Evolutionary conservation across 2,797 vertebrate genomes (phyloP), one percentile per base, ranked within the genome.

Genomic region (Sebastolobus altivelis): DNA sequence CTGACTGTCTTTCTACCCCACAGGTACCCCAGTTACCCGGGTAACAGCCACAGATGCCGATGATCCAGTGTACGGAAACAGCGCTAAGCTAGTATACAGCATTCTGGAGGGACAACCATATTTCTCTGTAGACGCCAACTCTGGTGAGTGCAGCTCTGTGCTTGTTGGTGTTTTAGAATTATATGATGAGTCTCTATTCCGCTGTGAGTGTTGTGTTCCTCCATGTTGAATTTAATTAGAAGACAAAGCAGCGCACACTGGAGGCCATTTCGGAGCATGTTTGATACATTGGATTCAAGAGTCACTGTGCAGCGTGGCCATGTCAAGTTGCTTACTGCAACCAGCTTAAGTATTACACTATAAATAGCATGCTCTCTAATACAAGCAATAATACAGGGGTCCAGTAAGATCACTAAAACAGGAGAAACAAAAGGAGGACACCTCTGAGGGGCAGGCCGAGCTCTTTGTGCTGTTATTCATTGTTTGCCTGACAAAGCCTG

Each of bases 71-170:
- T 99, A 99, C 8, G 98, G 99, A 87, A 99, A 99, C 73, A 99
- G 99, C 14, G 99, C 99, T 58, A 99, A 96, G 89, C 93, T 99
- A 75, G 98, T 99, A 80, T 99, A 99, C 82, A 99, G 99, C 92
- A 99, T 99, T 74, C 92, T 99, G 89, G 97, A 99, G 89, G 99
- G 99, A 20, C 99, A 99, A 72, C 99, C 99, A 4, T 99, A 99
- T 91, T 99, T 99, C 93, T 99, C 99, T 14, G 96, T 99, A 65
- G 98, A 99, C 84, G 97, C 98, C 37, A 97, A 98, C 84, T 97
- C 98, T 79, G 99, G 99, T 99, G 86, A 88, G 96, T 90, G 62
- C 54, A 3, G 22, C 16, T 70, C 37, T 65, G 31, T 67, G 31
- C 14, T 49, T 63, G 4, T 4, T 52, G 3, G 4, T 35, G 14